phyloP scores from a whole-genome alignment of 1,140 invertebrate genomes.

The Gryon sp. region DNA sequence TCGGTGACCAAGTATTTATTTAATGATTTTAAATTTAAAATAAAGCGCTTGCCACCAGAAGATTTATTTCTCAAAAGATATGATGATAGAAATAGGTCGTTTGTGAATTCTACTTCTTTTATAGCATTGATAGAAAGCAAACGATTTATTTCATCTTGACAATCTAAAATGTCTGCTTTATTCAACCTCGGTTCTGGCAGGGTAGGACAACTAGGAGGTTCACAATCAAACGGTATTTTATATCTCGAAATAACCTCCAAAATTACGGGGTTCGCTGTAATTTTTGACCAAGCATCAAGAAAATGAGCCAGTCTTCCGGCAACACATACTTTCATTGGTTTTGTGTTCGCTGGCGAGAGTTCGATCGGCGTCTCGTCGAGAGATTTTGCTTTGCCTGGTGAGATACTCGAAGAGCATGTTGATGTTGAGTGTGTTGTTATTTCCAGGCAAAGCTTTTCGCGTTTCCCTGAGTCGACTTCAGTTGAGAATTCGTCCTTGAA shows the following conservation, averaged over 20 bases:
- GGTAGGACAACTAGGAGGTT: constrained; percentile 5
- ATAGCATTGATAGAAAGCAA: not conserved
- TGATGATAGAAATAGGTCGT: constrained; percentile 13
- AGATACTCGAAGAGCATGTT: too few relatives aligned
- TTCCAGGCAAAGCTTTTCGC: constrained; percentile 1
- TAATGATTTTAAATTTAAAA: constrained; percentile 26
- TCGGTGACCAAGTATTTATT: constrained; percentile 1
- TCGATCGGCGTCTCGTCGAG: constrained; percentile 3
- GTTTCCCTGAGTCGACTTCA: constrained; percentile 9
- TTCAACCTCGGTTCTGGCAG: constrained; percentile 14
- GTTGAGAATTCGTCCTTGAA: too few relatives aligned
- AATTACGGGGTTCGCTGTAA: not conserved
- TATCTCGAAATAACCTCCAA: not conserved
- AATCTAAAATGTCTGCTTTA: not conserved
- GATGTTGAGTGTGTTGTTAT: too few relatives aligned
- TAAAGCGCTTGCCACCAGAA: constrained; percentile 18
- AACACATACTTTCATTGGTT: not conserved
- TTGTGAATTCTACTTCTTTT: not conserved
- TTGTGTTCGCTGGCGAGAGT: not conserved
- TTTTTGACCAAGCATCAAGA: not conserved
- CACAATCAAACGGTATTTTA: not conserved
- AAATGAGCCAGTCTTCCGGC: not conserved
- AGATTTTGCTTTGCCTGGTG: not conserved
- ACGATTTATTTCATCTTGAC: constrained; percentile 3
- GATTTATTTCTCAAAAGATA: constrained; percentile 18